Evolutionary conservation across 2,888 invertebrate genomes (phyloP), one percentile per base, ranked within the genome.

Genomic region (Phoronis australis): DNA sequence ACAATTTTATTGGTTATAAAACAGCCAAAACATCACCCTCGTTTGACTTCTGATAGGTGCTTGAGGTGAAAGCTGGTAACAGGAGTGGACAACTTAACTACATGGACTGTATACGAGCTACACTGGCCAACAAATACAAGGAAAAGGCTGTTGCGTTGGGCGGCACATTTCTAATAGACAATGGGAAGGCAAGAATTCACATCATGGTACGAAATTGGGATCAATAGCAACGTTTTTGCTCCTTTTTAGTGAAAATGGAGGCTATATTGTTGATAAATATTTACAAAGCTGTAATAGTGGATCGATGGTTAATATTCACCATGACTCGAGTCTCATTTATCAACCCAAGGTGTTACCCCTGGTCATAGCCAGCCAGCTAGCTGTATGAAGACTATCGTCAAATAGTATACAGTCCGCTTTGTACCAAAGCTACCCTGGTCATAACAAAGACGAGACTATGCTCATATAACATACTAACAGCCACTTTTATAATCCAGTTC

Each of bases 151-250:
- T 91, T 31, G 91, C 89, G 48, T 74, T 97, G 50, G 96, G 95
- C 50, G 97, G 97, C 48, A 82, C 86, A 38, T 96, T 97, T 78
- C 68, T 92, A 45, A 78, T 97, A 45, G 86, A 85, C 63, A 82
- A 83, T 57, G 96, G 96, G 1, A 84, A 84, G 71, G 90, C 85
- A 1, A 87, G 88, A 73, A 86, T 90, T 73, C 97, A 99, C 79
- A 87, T 99, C 57, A 97, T 99, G 97, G 79, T 79, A 54, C 56
- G 58, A 52, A 20, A 26, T 12, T 15, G 26, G 3, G n/a, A 42
- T 42, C 23, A 31, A 31, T 15, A 31, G 9, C 9, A 31, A 31
- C 31, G 9, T 31, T 31, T 31, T 31, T 31, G 9, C 31, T 31
- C 9, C 9, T 15, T 31, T 31, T 9, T 9, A 9, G 15, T 31